Evolutionary conservation across 2,888 invertebrate genomes (phyloP), one percentile per base, ranked within the genome.

Genomic region (Erebia ligea): DNA sequence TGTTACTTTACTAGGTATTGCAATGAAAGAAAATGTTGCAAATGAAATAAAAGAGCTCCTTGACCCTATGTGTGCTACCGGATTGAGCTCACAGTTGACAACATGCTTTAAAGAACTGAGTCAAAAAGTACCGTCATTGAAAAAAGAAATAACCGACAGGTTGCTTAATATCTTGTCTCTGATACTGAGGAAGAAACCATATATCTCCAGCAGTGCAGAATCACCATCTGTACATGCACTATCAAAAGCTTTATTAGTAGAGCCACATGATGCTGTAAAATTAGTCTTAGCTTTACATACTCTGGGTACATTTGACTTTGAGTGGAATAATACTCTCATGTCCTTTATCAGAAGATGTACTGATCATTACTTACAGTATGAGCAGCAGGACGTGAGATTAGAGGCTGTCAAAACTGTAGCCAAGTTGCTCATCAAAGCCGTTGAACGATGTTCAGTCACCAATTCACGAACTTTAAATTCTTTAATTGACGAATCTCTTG

Each of bases 351-450:
- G 97, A 77, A 96, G 98, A 77, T 98, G 98, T 88, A 98, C 98
- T 0, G 98, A 99, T 82, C 95, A 97, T 85, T 99, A 98, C 84
- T 93, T 99, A 63, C 95, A 96, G 5, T 97, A 97, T 81, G 99
- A 99, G 80, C 97, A 98, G 79, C 97, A 97, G 76, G 98, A 98
- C 84, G 97, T 99, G 52, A 84, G 94, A 5, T 90, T 99, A 76
- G 99, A 99, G 91, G 97, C 99, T 2, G 99, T 99, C 0, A 95
- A 97, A 82, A 99, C 99, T 0, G 98, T 98, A 79, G 97, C 98
- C 50, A 95, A 97, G 70, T 93, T 99, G 48, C 92, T 99, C 11
- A 95, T 97, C 70, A 96, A 98, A 73, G 97, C 98, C 0, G 95
- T 99, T 25, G 95, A 96, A 81, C 92, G 94, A 74, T 93, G 94